Base-by-base conservation (phyloP, 2,888 invertebrate genomes). In the Drosophila seclusa region DNA sequence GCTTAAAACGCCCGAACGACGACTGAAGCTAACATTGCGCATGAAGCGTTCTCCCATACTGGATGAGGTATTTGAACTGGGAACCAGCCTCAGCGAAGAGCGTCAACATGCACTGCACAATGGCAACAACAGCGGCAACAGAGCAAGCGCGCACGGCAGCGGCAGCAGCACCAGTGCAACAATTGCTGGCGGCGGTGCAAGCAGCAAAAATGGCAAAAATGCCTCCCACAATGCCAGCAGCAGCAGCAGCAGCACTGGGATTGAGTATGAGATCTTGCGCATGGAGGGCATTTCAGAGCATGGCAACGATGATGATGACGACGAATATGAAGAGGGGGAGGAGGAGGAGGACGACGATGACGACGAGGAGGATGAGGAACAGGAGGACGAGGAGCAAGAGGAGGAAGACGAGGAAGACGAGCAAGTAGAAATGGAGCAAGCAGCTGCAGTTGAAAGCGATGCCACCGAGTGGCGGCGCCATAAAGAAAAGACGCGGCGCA, bases 21-120 rank as follows among this genome's bases (percentile, higher is more conserved):
- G 96, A 7, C 92, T 97, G 60, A 97, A 97, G 91, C 92, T 98
- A 73, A 97, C 97, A 8, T 93, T 98, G 69, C 95, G 97, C 7
- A 97, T 98, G 95, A 98, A 98, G 92, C 95, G 97, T 36, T 97
- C 97, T 78, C 97, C 97, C 2, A 96, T 97, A 63, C 93, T 97
- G 55, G 97, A 98, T 90, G 97, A 98, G 90, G 95, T 97, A 1
- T 96, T 97, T 89, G 97, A 97, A 91, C 96, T 96, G n/a, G 96
- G 96, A 34, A 96, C 95, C 24, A 95, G 95, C 88, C 92, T 96
- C 57, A 95, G 95, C 83, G 95, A 95, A 78, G 95, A 95, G 75
- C 94, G 94, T 0, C 75, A 80, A 13, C 81, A 82, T 66, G 66
- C 49, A 3, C 52, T 67, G 36, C 80, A 75, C 11, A 89, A 89